Percentiles rank a stretch among this genome's conserved stretches.
These are phyloP conservation scores for Platysteira castanea DNA, from an alignment of 2,113 vertebrate species.

Conservation along the genomic window DNA sequence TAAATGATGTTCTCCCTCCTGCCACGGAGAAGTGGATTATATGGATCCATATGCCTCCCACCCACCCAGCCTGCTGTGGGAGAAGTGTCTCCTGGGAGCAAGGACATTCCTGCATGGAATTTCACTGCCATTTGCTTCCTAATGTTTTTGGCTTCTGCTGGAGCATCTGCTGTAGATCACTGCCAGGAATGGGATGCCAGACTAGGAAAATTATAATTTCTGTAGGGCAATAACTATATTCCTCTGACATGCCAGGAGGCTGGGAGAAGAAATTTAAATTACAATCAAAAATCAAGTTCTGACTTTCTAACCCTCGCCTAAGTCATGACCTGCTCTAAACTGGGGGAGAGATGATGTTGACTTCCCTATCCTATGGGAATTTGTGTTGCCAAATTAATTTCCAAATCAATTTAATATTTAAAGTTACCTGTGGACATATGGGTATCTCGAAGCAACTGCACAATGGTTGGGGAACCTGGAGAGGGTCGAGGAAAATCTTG, in stretches of 20 bases:
- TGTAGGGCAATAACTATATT: neutral
- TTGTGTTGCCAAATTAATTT: neutral
- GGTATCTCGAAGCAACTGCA: neutral
- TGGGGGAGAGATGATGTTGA: neutral
- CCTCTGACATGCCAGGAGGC: neutral
- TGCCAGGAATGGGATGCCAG: conserved; percentile 19
- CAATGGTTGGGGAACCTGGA: neutral
- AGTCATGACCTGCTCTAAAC: neutral
- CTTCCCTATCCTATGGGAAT: neutral
- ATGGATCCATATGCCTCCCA: neutral
- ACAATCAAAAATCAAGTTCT: neutral
- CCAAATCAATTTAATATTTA: neutral
- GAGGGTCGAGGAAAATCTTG: neutral
- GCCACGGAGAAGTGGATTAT: fast-evolving
- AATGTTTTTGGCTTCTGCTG: neutral
- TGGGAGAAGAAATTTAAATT: neutral
- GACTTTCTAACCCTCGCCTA: neutral
- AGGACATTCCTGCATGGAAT: neutral
- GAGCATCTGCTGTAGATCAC: conserved; percentile 17
- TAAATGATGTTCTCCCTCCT: neutral
- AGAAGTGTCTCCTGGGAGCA: neutral
- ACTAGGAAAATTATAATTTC: conserved; percentile 7
- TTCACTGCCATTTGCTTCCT: neutral
- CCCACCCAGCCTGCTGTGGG: neutral
- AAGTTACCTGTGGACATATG: neutral